Evolutionary conservation across 2,797 vertebrate genomes (phyloP), one percentile per base, ranked within the genome.

Genomic region (Halcyon leucocephala): DNA sequence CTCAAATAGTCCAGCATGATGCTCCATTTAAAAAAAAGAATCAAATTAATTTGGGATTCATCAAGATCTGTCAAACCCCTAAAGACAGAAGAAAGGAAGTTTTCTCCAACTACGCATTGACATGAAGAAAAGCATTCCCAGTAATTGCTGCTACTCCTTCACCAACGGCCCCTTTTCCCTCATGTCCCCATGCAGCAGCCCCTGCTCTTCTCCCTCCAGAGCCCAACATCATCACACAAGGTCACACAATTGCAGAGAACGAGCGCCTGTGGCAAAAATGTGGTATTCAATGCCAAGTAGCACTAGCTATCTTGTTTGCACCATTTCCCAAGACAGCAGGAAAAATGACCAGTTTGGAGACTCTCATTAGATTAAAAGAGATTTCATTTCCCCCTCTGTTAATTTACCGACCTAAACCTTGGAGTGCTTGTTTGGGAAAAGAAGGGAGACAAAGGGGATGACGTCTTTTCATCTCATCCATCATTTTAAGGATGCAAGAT

Each of bases 251-350:
- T 25, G 12, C 57, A 51, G 19, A 58, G 25, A 15, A 2, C 0
- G 3, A 76, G 3, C 12, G 26, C 28, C 55, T 6, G 8, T 24
- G 66, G 54, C 69, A 89, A 26, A 83, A 82, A 31, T 1, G 1
- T 3, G 41, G 19, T 9, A 54, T 35, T 61, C 88, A 73, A 60
- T 37, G 35, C 16, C 31, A 25, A 77, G 46, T 8, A 64, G 57
- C 31, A 55, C 46, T 9, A 82, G 72, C 51, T 55, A 13, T 6
- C 69, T 49, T 12, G 1, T 88, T 97, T 66, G 35, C 55, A 78
- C 54, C 7, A 4, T 83, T 80, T 83, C 85, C 78, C 62, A 89
- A 73, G 66, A 37, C 51, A 79, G 39, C 51, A 90, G 46, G 51
- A 46, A 58, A 58, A 58, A 58, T 58, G 0, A 55, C 22, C 65